phyloP scores from a whole-genome alignment of 2,888 invertebrate species.

The Platycheirus rosarum region DNA sequence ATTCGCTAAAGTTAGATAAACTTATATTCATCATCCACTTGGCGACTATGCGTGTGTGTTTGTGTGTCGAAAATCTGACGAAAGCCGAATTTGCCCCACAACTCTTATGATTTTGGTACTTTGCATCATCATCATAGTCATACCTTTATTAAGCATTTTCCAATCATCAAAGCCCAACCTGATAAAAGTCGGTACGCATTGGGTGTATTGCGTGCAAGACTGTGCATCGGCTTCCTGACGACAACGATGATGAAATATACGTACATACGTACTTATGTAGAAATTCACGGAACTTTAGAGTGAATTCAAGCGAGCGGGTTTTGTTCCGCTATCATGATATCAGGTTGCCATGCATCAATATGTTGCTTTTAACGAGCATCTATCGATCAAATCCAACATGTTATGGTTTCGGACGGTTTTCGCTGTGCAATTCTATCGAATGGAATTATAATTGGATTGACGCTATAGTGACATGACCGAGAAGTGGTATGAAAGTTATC shows the following conservation, averaged over 20 bases:
- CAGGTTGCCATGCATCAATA: conserved; percentile 52
- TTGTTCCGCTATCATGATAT: conserved; percentile 25
- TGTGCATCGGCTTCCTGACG: neutral
- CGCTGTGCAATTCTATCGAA: conserved; percentile 35
- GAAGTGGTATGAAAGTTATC: conserved; percentile 11
- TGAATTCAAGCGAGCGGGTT: conserved; percentile 3
- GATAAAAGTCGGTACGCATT: conserved; percentile 46
- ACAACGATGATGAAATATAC: conserved; percentile 1
- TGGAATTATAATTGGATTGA: conserved; percentile 63
- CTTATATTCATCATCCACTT: conserved; percentile 50
- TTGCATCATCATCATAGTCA: conserved; percentile 29
- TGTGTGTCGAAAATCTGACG: conserved; percentile 20
- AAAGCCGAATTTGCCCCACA: conserved; percentile 5
- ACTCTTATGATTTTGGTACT: conserved; percentile 28
- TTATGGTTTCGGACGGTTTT: conserved; percentile 36
- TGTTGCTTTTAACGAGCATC: conserved; percentile 63
- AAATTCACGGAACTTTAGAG: conserved; percentile 29
- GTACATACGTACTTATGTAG: no score
- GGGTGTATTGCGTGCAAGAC: conserved; percentile 32
- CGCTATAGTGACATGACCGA: conserved; percentile 18
- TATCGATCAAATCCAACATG: conserved; percentile 58
- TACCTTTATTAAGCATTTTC: conserved; percentile 50
- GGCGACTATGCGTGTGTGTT: conserved; percentile 6
- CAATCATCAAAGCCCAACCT: conserved; percentile 62
- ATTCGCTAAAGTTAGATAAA: conserved; percentile 26